A percentile compares a stretch with the other conserved stretches of the same genome.
phyloP scores from a whole-genome alignment of 2,113 vertebrate genomes.

The Chunga burmeisteri region DNA sequence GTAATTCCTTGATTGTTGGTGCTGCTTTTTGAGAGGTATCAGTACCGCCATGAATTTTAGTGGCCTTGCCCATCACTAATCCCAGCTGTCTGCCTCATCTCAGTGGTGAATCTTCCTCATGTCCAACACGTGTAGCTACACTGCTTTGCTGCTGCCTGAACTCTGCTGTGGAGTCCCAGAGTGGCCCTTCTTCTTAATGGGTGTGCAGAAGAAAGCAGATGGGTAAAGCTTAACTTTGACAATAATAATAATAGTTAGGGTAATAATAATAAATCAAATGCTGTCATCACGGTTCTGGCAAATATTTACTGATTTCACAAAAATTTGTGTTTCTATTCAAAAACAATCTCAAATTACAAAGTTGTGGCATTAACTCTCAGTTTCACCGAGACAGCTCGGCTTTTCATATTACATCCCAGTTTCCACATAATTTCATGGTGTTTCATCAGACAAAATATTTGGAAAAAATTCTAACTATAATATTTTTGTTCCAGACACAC shows the following conservation, averaged over 20 bases:
- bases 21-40: not conserved
- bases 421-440: not conserved
- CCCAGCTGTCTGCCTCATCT: not conserved
- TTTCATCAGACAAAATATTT: not conserved
- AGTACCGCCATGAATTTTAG: not conserved
- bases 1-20: not conserved
- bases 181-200: not conserved
- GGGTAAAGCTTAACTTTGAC: not conserved
- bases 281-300: not conserved
- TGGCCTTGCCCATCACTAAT: not conserved
- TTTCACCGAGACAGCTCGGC: not conserved
- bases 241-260: not conserved
- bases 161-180: not conserved
- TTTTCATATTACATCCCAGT: not conserved
- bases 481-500: not conserved
- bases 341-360: not conserved
- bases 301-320: not conserved
- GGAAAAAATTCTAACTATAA: not conserved
- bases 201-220: not conserved
- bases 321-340: not conserved
- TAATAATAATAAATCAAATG: not conserved
- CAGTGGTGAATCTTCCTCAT: not conserved
- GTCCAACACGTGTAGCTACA: not conserved
- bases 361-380: not conserved
- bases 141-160: not conserved